phyloP scores from a whole-genome alignment of 23 tunicate species.

The Ascidia mentula region DNA sequence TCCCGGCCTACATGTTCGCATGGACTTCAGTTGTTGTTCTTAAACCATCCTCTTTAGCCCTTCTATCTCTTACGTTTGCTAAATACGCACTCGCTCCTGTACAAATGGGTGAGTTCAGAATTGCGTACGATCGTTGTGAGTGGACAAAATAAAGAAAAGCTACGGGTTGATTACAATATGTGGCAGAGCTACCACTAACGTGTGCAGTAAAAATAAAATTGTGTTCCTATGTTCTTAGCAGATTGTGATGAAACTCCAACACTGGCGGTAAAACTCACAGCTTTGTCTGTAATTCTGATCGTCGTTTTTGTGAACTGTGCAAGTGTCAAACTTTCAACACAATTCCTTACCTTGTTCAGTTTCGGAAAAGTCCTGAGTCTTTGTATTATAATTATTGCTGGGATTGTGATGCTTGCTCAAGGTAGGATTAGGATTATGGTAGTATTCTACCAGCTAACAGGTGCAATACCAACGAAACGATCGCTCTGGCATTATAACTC shows the following conservation, averaged over 20 bases:
- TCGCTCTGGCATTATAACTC: no score
- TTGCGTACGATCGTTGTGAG: no score
- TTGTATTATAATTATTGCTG: constrained; percentile 68
- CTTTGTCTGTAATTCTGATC: constrained; percentile 52
- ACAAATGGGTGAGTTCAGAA: constrained; percentile 12
- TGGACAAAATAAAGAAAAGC: no score
- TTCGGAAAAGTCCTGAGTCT: constrained; percentile 87
- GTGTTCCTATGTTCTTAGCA: constrained; percentile 11
- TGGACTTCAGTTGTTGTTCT: constrained; percentile 89
- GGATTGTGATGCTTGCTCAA: constrained; percentile 60
- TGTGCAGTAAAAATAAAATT: no score
- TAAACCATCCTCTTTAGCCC: constrained; percentile 87
- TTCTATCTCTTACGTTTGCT: constrained; percentile 91
- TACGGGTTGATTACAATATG: no score
- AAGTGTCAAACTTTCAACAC: constrained; percentile 85
- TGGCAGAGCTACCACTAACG: no score
- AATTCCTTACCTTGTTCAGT: constrained; percentile 68
- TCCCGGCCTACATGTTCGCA: constrained; percentile 95
- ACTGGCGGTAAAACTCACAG: constrained; percentile 62
- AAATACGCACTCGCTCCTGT: constrained; percentile 78
- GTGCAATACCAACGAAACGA: no score
- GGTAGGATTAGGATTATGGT: no score
- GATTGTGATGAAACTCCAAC: constrained; percentile 43
- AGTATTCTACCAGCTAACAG: no score
- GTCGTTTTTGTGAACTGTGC: constrained; percentile 75